A percentile compares a stretch with the other conserved stretches of the same genome.
Conservation (phyloP, 2,888 invertebrate species). For the Drosophila pegasa region DNA sequence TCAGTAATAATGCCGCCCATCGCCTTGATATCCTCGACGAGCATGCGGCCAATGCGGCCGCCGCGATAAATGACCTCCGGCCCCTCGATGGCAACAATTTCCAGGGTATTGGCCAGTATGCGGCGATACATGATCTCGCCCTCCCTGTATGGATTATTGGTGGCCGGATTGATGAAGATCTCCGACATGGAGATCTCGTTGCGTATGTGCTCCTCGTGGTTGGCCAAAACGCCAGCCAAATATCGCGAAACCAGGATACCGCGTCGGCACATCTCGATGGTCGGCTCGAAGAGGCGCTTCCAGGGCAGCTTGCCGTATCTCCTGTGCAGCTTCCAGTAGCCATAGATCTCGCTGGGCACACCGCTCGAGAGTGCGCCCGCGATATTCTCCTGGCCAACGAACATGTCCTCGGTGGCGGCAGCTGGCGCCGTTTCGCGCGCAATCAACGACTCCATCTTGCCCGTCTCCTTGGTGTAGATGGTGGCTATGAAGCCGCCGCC, state of each 20-base stretch:
- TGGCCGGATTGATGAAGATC: constrained; percentile 88
- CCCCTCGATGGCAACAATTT: constrained; percentile 88
- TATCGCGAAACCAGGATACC: constrained; percentile 90
- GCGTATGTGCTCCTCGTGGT: constrained; percentile 86
- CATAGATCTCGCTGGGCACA: constrained; percentile 94
- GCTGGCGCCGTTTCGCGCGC: constrained; percentile 92
- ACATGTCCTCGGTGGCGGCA: constrained; percentile 89
- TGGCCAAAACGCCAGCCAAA: constrained; percentile 87
- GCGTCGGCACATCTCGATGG: constrained; percentile 90
- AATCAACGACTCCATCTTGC: constrained; percentile 88
- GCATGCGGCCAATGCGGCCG: constrained; percentile 87
- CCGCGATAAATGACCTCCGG: constrained; percentile 91
- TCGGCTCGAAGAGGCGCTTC: constrained; percentile 91
- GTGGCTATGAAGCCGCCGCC: constrained; percentile 96
- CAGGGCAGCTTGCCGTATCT: constrained; percentile 91
- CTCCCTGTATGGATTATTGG: constrained; percentile 81
- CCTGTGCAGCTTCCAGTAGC: constrained; percentile 91
- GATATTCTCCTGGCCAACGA: constrained; percentile 83
- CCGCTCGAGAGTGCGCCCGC: constrained; percentile 87
- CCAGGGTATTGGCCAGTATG: constrained; percentile 89
- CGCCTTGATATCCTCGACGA: constrained; percentile 88
- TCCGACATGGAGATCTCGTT: constrained; percentile 87
- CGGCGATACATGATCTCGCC: constrained; percentile 89
- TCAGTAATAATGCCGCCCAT: constrained; percentile 91
- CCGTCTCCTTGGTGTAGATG: constrained; percentile 89